Percentiles rank a stretch among this genome's conserved stretches.
Evolutionary conservation across 2,797 vertebrate species (phyloP).

Genomic region (Characodon lateralis): DNA sequence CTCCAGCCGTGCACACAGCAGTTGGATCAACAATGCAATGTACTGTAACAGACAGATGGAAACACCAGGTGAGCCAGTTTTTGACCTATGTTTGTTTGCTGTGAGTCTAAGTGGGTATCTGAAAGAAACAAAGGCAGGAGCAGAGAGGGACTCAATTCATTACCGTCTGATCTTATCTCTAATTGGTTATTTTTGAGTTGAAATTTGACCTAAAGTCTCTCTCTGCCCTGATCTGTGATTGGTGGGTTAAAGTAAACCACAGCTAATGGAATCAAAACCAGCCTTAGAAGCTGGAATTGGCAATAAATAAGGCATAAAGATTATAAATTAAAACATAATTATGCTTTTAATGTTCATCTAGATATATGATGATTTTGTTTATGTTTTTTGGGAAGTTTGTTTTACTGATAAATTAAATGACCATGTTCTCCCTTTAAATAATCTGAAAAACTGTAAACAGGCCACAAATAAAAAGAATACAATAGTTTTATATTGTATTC

Average conservation of each 20-base stretch:
- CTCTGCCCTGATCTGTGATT: conserved; percentile 46
- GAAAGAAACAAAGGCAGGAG: neutral
- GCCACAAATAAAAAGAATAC: too few species aligned
- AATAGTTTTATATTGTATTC: too few species aligned
- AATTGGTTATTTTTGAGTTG: conserved; percentile 22
- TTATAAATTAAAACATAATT: neutral
- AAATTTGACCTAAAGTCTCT: neutral
- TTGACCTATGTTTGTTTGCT: conserved; percentile 50
- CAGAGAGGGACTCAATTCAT: neutral
- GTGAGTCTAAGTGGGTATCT: neutral
- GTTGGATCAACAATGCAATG: conserved; percentile 22
- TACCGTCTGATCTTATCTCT: neutral
- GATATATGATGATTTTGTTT: too few species aligned
- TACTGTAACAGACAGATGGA: conserved; percentile 41
- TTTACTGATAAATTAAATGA: too few species aligned
- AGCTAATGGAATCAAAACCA: neutral
- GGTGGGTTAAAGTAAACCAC: conserved; percentile 32
- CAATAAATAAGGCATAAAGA: neutral
- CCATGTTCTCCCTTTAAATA: too few species aligned
- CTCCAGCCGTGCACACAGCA: conserved; percentile 19
- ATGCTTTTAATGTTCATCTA: too few species aligned
- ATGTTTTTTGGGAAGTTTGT: too few species aligned
- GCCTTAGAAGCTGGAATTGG: neutral
- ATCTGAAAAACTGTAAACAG: too few species aligned
- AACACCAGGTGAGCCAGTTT: conserved; percentile 59